Evolutionary conservation across 2,797 vertebrate genomes (phyloP), one percentile per base, ranked within the genome.

Genomic region (Paramormyrops hopkinsi): DNA sequence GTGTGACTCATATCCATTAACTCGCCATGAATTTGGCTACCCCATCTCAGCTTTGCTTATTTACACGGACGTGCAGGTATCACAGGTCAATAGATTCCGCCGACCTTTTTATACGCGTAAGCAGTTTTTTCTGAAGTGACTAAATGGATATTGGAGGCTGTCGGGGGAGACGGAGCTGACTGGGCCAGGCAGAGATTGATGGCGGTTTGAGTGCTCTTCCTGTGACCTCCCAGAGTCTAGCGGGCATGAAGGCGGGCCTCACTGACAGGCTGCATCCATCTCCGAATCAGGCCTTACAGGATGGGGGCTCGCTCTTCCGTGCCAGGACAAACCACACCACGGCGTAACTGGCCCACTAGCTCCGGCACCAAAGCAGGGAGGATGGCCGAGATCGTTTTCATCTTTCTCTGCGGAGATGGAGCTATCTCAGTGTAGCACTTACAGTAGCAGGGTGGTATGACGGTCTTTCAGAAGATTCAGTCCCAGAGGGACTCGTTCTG

Each of bases 241-340:
- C 93, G 93, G 94, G 93, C 94, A 94, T 94, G 93, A 93, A 95
- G 94, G 93, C 94, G 94, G 95, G 94, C 93, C 93, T 93, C 94
- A 94, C 94, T 95, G 95, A 95, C 95, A 95, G 94, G 93, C 92
- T 90, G 94, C 95, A 96, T 96, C 95, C 94, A 95, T 96, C 95
- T 96, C 93, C 90, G 54, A 94, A 94, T 95, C 95, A 93, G 93
- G 92, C 91, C 92, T 90, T 93, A 93, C 91, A 91, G 92, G 92
- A 92, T 90, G 88, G 91, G 88, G 92, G 89, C 48, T 85, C 48
- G 48, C 22, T 85, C 82, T 51, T 85, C 82, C 22, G 9, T 51
- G 82, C 82, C 82, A 51, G 82, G 90, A 92, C 90, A 91, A 41
- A 59, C 86, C 51, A 19, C 86, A 41, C 86, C 51, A 19, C 33